phyloP scores from a whole-genome alignment of 1,140 invertebrate genomes.

The Protaetia brevitarsis region DNA sequence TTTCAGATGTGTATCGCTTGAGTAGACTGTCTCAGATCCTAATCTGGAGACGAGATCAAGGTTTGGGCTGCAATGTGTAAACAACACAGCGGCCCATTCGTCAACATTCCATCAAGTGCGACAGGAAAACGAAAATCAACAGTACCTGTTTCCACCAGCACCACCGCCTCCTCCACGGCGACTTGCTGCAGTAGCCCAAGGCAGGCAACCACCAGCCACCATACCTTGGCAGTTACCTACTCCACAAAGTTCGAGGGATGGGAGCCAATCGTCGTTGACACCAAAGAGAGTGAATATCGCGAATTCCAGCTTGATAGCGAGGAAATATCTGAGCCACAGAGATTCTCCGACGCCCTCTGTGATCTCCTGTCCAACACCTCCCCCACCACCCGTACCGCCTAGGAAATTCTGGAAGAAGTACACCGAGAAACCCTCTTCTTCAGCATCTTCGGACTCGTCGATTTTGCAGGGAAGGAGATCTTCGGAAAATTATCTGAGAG shows the following conservation, averaged over 20 bases:
- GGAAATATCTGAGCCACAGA: background rate
- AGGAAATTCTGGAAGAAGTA: conserved; percentile 16
- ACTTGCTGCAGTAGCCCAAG: background rate
- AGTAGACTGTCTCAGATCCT: conserved; percentile 3
- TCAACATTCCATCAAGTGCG: conserved; percentile 37
- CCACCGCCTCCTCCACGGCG: conserved; percentile 10
- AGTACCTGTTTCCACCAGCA: conserved; percentile 22
- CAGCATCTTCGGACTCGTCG: background rate
- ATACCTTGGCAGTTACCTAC: conserved; percentile 8
- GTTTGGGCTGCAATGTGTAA: conserved; percentile 39
- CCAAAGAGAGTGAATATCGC: background rate
- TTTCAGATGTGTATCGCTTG: background rate
- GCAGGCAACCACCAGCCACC: background rate
- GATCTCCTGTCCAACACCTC: conserved; percentile 20
- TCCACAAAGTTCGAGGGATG: background rate
- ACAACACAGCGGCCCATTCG: conserved; percentile 37
- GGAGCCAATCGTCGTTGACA: background rate
- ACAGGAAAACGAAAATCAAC: conserved; percentile 22
- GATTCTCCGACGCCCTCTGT: no score
- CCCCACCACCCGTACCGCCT: background rate
- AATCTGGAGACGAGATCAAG: conserved; percentile 32
- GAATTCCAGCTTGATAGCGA: conserved; percentile 15
- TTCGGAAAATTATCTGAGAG: conserved; percentile 34
- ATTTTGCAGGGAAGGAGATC: background rate
- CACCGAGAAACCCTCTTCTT: background rate